phyloP scores from a whole-genome alignment of 2,888 invertebrate genomes.

The Drosophila basisetae region DNA sequence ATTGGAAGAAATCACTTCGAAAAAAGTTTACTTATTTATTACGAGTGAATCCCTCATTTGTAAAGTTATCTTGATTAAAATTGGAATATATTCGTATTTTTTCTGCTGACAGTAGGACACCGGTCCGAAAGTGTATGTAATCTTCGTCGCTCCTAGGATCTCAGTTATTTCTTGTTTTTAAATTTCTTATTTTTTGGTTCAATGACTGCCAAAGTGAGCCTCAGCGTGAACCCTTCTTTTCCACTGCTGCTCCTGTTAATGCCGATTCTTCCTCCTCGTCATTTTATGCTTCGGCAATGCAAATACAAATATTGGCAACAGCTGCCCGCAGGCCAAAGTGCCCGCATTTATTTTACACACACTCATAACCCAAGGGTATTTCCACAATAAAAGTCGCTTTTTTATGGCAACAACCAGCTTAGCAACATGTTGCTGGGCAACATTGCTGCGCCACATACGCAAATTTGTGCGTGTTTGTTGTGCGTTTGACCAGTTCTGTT shows the following conservation, averaged over 20 bases:
- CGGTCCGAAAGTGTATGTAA: background rate
- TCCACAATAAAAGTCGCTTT: slow-evolving; percentile 17
- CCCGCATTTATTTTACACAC: slow-evolving; percentile 52
- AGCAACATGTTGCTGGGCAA: slow-evolving; percentile 38
- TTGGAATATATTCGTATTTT: background rate
- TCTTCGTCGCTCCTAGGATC: background rate
- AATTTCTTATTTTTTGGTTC: slow-evolving; percentile 36
- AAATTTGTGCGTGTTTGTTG: slow-evolving; percentile 29
- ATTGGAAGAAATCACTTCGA: background rate
- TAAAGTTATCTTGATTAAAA: no score
- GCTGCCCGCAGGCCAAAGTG: slow-evolving; percentile 56
- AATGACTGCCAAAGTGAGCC: slow-evolving; percentile 60
- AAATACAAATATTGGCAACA: slow-evolving; percentile 67
- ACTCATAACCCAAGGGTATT: slow-evolving; percentile 18
- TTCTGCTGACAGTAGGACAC: background rate
- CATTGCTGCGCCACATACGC: slow-evolving; percentile 22
- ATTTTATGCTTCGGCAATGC: slow-evolving; percentile 33
- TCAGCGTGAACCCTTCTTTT: slow-evolving; percentile 40
- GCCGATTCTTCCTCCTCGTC: slow-evolving; percentile 3
- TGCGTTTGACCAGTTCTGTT: background rate
- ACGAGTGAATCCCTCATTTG: background rate
- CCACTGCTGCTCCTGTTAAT: slow-evolving; percentile 18
- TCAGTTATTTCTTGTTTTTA: background rate
- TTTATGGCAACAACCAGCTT: slow-evolving; percentile 12
- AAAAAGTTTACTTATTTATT: background rate